Base-by-base conservation (phyloP, 2,797 vertebrate genomes). In the Syndactyla subalaris region DNA sequence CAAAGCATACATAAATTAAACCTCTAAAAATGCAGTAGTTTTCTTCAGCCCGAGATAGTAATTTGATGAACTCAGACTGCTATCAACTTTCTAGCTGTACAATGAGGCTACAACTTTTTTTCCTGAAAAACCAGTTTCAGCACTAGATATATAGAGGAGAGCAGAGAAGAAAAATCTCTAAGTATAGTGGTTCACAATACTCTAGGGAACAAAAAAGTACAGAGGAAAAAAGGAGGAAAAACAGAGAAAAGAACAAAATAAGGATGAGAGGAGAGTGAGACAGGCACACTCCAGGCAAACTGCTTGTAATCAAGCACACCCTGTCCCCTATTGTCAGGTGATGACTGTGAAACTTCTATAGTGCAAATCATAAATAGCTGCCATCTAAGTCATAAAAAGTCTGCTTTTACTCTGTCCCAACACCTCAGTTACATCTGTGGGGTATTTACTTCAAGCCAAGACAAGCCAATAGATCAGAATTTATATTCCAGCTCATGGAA, bases 41-140 rank as follows among this genome's bases (percentile, higher is more conserved):
- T 52, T 77, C 29, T 41, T 62, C 63, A 70, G 17, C 38, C 18
- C 75, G 57, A 88, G 55, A 34, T 1, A 45, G 23, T 43, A 58
- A 61, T 63, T 73, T 39, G 59, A 41, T 66, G 66, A 78, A 70
- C 61, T 65, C 24, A 58, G 21, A 45, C 7, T 10, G 4, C 0
- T 62, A 54, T 38, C 19, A 43, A 14, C 34, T 34, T 29, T 16
- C 9, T 4, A 61, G 22, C 2, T 7, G 4, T 78, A 68, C 9
- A 67, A 10, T 0, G 0, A 32, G 81, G 36, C 13, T 77, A 10
- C 24, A n/a, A 43, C 7, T 5, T 1, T 51, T 61, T 81, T 67
- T 77, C 26, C 36, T 59, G 30, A 62, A 66, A 86, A 80, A 14
- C 4, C 9, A 20, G 7, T 71, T 48, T 67, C 36, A 59, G 26